These are phyloP conservation scores for Anguilla rostrata DNA, from an alignment of 2,113 vertebrate species.

Conservation along the genomic window DNA sequence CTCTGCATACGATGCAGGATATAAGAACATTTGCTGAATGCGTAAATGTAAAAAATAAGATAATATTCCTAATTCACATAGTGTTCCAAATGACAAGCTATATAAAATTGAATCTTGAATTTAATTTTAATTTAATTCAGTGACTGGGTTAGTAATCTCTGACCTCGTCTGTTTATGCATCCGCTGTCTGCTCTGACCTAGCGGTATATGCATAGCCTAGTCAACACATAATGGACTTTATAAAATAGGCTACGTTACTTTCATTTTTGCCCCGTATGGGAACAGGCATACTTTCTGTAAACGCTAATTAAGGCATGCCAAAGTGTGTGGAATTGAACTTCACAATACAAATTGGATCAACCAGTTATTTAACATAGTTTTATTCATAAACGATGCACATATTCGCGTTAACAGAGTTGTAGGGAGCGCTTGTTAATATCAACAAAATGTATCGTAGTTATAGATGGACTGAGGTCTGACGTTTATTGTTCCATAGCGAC, in stretches of 20 bases:
- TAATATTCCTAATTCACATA: no score
- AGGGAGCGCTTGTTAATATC: not conserved
- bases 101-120: no score
- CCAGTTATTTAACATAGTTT: not conserved
- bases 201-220: not conserved
- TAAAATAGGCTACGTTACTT: not conserved
- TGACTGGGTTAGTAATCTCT: not conserved
- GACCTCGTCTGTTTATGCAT: not conserved
- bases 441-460: not conserved
- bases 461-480: not conserved
- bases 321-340: not conserved
- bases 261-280: not conserved
- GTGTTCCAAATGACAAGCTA: not conserved
- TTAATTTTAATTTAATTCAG: not conserved
- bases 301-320: not conserved
- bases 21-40: no score
- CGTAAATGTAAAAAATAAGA: no score
- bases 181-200: not conserved
- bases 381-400: not conserved
- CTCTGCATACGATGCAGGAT: no score
- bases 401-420: not conserved
- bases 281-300: not conserved
- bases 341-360: not conserved
- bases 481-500: not conserved
- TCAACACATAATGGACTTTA: not conserved